Evolutionary conservation across 2,888 invertebrate species (phyloP).

Genomic region (Aporophyla nigra): DNA sequence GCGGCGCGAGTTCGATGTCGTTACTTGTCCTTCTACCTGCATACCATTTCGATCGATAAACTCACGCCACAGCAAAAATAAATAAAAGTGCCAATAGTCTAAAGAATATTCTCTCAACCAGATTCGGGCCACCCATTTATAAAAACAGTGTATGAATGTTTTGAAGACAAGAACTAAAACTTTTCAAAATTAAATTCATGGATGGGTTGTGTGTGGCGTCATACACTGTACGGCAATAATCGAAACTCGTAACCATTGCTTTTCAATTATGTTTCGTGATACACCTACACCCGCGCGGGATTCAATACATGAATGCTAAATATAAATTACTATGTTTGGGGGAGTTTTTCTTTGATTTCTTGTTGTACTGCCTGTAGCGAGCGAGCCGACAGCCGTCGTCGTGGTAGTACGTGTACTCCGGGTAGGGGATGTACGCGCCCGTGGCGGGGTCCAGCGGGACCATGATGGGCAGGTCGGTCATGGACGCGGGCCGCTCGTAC

Average conservation of each 20-base stretch:
- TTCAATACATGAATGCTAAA: constrained; percentile 89
- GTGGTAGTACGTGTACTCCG: constrained; percentile 84
- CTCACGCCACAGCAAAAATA: constrained; percentile 71
- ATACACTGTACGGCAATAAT: constrained; percentile 87
- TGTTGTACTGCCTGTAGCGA: constrained; percentile 79
- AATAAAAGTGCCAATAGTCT: constrained; percentile 84
- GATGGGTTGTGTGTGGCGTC: constrained; percentile 77
- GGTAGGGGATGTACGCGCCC: constrained; percentile 85
- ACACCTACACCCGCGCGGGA: constrained; percentile 78
- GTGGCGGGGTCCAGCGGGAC: constrained; percentile 83
- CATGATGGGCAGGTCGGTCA: constrained; percentile 85
- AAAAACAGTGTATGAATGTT: constrained; percentile 80
- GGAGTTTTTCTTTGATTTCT: constrained; percentile 74
- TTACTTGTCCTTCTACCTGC: constrained; percentile 9
- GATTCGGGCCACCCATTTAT: constrained; percentile 89
- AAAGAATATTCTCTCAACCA: constrained; percentile 82
- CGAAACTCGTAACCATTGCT: constrained; percentile 88
- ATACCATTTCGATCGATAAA: constrained; percentile 56
- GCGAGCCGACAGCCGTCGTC: constrained; percentile 79
- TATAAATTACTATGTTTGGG: constrained; percentile 86
- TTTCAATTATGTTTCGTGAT: constrained; percentile 69
- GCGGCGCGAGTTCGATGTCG: constrained; percentile 70
- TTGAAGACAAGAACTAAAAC: constrained; percentile 70
- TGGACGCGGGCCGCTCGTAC: constrained; percentile 82
- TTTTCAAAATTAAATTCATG: constrained; percentile 73